These are phyloP conservation scores for Catostomus latipinnis DNA, from an alignment of 2,797 vertebrate genomes.

Conservation along the genomic window DNA sequence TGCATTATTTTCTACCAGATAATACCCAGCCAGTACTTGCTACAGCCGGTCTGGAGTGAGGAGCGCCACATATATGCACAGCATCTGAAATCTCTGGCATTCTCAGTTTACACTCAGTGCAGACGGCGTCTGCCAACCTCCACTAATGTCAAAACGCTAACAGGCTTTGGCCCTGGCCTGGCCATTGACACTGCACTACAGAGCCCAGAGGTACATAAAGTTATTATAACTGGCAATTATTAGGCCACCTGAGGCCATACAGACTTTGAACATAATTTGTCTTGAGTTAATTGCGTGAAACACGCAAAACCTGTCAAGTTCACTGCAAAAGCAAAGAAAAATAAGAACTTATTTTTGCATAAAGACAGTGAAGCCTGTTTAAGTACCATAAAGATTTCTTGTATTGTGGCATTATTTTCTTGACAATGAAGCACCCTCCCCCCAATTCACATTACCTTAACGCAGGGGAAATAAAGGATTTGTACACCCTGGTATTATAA, in stretches of 20 bases:
- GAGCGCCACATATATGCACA: conserved; percentile 94
- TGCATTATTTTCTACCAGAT: conserved; percentile 76
- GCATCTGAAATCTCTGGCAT: conserved; percentile 97
- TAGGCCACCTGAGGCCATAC: neutral
- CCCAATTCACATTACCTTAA: too few relatives aligned
- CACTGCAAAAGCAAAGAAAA: too few relatives aligned
- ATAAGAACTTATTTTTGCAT: too few relatives aligned
- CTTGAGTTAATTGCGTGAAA: too few relatives aligned
- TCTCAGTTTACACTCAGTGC: conserved; percentile 97
- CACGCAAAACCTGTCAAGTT: too few relatives aligned
- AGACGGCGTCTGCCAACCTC: conserved; percentile 92
- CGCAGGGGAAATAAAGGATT: too few relatives aligned
- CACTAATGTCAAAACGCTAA: conserved; percentile 96
- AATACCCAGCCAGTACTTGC: conserved; percentile 94
- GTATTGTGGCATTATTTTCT: too few relatives aligned
- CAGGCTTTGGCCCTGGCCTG: conserved; percentile 95
- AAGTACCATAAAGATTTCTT: too few relatives aligned
- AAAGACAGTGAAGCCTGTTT: too few relatives aligned
- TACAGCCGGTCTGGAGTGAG: conserved; percentile 94
- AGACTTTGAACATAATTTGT: neutral
- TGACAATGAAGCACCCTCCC: too few relatives aligned
- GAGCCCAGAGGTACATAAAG: conserved; percentile 87
- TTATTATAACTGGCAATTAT: neutral
- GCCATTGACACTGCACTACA: conserved; percentile 95
- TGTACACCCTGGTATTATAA: too few relatives aligned